Percentiles rank a stretch among this genome's conserved stretches.
Conservation (phyloP, 1,140 invertebrate genomes). For the Trigoniulus corallinus region DNA sequence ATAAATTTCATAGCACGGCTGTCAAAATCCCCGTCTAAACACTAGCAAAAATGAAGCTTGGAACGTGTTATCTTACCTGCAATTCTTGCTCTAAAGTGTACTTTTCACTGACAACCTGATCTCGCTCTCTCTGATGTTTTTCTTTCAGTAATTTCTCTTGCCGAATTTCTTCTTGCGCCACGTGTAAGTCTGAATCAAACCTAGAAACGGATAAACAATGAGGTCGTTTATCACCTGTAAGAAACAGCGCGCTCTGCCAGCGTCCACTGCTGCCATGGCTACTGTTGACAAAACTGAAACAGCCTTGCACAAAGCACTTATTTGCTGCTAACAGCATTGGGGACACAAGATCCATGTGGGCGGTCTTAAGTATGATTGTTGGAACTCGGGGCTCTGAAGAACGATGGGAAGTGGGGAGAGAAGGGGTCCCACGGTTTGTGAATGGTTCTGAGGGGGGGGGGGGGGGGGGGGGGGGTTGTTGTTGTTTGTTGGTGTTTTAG, state of each 20-base stretch:
- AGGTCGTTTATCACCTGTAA: neutral
- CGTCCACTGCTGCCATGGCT: neutral
- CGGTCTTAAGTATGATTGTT: too few species aligned
- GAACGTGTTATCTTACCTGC: constrained; percentile 45
- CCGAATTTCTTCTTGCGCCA: constrained; percentile 61
- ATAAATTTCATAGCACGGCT: too few species aligned
- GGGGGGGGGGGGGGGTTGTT: too few species aligned
- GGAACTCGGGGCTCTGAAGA: too few species aligned
- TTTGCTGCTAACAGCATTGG: neutral
- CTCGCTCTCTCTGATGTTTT: constrained; percentile 60
- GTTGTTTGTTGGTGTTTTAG: too few species aligned
- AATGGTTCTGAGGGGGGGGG: too few species aligned
- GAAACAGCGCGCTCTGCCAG: neutral
- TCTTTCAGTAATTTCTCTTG: constrained; percentile 61
- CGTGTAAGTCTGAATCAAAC: constrained; percentile 73
- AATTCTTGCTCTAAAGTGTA: constrained; percentile 68
- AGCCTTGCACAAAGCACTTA: neutral
- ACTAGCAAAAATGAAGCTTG: too few species aligned
- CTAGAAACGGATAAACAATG: constrained; percentile 24
- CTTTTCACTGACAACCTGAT: constrained; percentile 63
- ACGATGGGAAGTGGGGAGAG: too few species aligned
- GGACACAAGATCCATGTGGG: too few species aligned
- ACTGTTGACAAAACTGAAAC: neutral
- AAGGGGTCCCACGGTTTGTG: too few species aligned
- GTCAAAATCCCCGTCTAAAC: too few species aligned